A percentile compares a stretch with the other conserved stretches of the same genome.
Evolutionary conservation across 2,797 vertebrate species (phyloP).

Genomic region (Mormyrus proboscirostris): DNA sequence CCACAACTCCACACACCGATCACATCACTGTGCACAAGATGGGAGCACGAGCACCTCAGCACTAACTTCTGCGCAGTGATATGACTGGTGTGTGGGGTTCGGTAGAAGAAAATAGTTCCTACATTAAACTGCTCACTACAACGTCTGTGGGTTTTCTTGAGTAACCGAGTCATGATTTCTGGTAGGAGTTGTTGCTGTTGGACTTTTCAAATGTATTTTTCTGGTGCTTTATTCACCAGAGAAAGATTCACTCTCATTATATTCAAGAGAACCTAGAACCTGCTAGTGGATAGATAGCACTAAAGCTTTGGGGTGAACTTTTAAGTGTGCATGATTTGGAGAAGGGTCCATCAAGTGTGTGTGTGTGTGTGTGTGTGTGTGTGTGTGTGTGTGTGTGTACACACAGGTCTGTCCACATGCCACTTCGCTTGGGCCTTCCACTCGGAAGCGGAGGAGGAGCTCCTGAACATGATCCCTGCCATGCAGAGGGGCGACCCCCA

Average conservation of each 20-base stretch:
- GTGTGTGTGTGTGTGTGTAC: neutral
- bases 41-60: neutral
- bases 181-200: neutral
- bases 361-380: neutral
- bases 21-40: neutral
- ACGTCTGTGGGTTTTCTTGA: neutral
- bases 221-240: neutral
- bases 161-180: neutral
- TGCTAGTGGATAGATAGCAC: neutral
- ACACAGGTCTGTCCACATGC: slow-evolving; percentile 85
- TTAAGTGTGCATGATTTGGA: neutral
- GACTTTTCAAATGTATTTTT: neutral
- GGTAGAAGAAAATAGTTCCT: neutral
- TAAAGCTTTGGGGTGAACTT: neutral
- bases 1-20: neutral
- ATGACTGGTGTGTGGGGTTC: neutral
- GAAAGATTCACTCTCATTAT: neutral
- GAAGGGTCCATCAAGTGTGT: neutral
- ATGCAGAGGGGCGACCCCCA: slow-evolving; percentile 96
- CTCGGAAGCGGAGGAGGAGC: slow-evolving; percentile 93
- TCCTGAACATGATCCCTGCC: slow-evolving; percentile 94
- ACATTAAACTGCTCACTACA: neutral
- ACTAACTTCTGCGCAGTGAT: neutral
- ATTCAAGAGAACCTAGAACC: neutral
- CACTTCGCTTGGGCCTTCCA: slow-evolving; percentile 99